phyloP scores from a whole-genome alignment of 2,888 invertebrate species.

The Actias luna region DNA sequence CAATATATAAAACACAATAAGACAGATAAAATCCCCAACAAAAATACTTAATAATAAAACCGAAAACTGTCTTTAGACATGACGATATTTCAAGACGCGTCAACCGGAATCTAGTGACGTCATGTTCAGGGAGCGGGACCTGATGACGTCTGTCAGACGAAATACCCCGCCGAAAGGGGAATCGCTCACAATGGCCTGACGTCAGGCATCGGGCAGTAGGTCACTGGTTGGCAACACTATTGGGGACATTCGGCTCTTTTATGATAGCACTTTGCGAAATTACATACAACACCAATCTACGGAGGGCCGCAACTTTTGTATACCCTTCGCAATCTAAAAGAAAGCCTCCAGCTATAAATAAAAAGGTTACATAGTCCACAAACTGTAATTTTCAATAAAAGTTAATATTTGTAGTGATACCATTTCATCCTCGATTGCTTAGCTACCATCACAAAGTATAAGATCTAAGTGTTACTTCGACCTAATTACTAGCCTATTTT shows the following conservation, averaged over 20 bases:
- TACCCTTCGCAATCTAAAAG: neutral
- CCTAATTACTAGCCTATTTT: too few relatives aligned
- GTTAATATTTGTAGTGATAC: neutral
- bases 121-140: constrained; percentile 3
- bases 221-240: neutral
- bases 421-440: too few relatives aligned
- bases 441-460: too few relatives aligned
- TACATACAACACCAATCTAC: neutral
- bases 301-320: neutral
- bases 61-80: too few relatives aligned
- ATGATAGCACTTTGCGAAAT: constrained; percentile 1
- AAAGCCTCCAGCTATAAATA: neutral
- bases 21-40: too few relatives aligned
- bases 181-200: neutral
- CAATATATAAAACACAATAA: too few relatives aligned
- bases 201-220: constrained; percentile 4
- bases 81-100: too few relatives aligned
- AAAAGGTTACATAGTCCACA: neutral
- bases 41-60: too few relatives aligned
- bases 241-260: neutral
- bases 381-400: neutral
- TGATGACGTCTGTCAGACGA: constrained; percentile 11
- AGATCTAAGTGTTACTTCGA: too few relatives aligned
- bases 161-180: neutral
- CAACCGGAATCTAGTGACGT: constrained; percentile 17